phyloP scores from a whole-genome alignment of 2,113 vertebrate genomes.

The Nycticorax nycticorax region DNA sequence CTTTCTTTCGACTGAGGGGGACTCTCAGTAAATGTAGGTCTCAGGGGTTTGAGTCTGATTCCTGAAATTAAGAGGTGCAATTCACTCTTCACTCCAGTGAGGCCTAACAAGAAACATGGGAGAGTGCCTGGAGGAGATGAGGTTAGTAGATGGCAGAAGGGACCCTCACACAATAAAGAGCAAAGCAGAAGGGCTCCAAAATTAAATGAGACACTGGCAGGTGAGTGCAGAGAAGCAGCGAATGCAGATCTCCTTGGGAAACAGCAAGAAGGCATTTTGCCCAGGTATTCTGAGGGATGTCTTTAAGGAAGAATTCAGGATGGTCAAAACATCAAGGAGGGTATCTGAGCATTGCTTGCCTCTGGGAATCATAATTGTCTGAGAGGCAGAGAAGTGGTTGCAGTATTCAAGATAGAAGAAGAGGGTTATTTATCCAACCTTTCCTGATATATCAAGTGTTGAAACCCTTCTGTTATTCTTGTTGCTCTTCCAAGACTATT shows the following conservation, averaged over 20 bases:
- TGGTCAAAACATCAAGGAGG: background rate
- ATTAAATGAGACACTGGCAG: background rate
- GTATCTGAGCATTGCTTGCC: background rate
- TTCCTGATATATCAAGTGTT: background rate
- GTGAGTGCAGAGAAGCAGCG: background rate
- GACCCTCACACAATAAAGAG: background rate
- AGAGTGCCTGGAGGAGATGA: background rate
- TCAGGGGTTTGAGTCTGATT: background rate
- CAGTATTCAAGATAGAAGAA: background rate
- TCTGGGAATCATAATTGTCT: background rate
- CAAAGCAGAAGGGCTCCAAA: background rate
- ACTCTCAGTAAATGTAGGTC: background rate
- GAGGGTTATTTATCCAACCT: background rate
- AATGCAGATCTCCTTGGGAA: background rate
- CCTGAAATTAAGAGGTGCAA: background rate
- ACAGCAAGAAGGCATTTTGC: background rate
- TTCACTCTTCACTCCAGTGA: background rate
- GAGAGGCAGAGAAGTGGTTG: background rate
- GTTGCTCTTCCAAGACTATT: background rate
- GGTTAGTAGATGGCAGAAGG: background rate
- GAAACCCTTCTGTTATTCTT: background rate
- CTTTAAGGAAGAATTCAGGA: background rate
- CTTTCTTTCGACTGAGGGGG: background rate
- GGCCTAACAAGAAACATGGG: background rate
- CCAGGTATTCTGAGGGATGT: background rate